A percentile compares a stretch with the other conserved stretches of the same genome.
Conservation (phyloP, 2,888 invertebrate genomes). For the Hypselothyrea guttata region DNA sequence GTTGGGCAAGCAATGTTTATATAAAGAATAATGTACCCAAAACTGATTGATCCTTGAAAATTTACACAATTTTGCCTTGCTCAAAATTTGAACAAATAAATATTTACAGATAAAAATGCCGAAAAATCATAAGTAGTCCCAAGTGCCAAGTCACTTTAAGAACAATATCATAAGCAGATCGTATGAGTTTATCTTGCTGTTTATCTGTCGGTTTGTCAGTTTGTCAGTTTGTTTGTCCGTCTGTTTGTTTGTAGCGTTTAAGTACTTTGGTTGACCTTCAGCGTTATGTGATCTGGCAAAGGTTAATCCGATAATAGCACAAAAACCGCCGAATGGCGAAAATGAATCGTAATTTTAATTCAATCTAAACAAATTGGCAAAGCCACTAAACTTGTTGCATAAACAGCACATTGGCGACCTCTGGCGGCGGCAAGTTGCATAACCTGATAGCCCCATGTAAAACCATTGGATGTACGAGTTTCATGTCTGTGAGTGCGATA, state of each 20-base stretch:
- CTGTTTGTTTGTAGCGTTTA: background rate
- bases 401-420: slow-evolving; percentile 46
- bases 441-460: slow-evolving; percentile 24
- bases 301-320: slow-evolving; percentile 25
- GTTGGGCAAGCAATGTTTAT: no score
- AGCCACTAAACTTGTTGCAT: slow-evolving; percentile 33
- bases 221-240: background rate
- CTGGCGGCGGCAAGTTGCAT: slow-evolving; percentile 47
- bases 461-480: background rate
- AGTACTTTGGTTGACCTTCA: slow-evolving; percentile 29
- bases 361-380: slow-evolving; percentile 52
- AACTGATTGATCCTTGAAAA: no score
- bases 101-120: no score
- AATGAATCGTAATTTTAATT: slow-evolving; percentile 46
- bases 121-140: no score
- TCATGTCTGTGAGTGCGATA: slow-evolving; percentile 3
- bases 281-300: slow-evolving; percentile 8
- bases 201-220: no score
- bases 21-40: no score
- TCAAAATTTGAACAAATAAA: no score
- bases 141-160: no score
- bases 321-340: slow-evolving; percentile 29
- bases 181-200: no score
- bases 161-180: no score
- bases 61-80: no score